Evolutionary conservation across 1,140 invertebrate species (phyloP), one percentile per base, ranked within the genome.

Genomic region (Macrobrachium rosenbergii): DNA sequence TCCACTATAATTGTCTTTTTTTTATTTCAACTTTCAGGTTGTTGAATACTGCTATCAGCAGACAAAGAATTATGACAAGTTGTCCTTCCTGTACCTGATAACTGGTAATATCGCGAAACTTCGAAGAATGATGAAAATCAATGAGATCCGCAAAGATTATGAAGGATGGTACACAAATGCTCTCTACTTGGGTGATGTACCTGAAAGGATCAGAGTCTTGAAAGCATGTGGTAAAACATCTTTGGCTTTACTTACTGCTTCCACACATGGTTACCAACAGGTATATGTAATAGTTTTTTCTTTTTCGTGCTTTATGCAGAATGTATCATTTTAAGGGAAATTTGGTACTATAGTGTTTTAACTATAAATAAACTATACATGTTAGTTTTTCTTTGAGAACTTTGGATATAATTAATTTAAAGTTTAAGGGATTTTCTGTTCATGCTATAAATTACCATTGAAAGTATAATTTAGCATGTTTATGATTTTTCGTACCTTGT

Each of bases 1-100:
- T 21, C 11, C 10, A 88, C 63, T 14, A 37, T 58, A 23, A 14
- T 89, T 59, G 21, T 28, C 83, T 19, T 72, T 8, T 62, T 19
- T 72, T 8, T 62, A 45, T 89, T 0, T 23, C 43, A 92, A 89
- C 91, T 45, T 88, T 59, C 88, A 91, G 91, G 93, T 95, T 23
- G 98, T 99, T 0, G 99, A 99, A 92, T 99, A 99, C 98, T 99
- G 98, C 89, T 99, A 99, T 93, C 99, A 99, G 92, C 94, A 98
- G 88, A 99, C 98, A 7, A 99, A 99, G 93, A 99, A 99, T 93
- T 99, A 99, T 92, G 98, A 99, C 91, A 99, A 99, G 92, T 93
- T 99, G 0, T 97, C 98, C 7, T 99, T 99, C 93, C 93, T 99
- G 12, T 99, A 99, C 92, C 93, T 99, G 10, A 98, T 99, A 86